Base-by-base conservation (phyloP, 2,797 vertebrate species). In the Clarias laeviceps region DNA sequence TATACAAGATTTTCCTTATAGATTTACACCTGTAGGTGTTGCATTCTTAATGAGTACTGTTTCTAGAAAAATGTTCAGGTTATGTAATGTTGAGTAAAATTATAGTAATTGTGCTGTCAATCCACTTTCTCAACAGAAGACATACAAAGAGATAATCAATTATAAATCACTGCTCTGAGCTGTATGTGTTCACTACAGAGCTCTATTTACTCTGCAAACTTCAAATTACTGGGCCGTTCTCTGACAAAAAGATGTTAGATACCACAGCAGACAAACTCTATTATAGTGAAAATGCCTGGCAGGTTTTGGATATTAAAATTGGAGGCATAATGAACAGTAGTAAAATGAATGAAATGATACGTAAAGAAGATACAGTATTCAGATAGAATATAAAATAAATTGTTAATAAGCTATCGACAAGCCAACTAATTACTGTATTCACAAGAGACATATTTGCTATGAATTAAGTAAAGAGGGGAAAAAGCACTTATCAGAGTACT, bases 131-230 rank as follows among this genome's bases (percentile, higher is more conserved):
- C 34, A 50, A 80, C 40, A 29, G 8, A 64, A 80, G 59, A 24
- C 22, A 79, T n/a, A 40, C 12, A 79, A 62, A 62, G 37, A 65
- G 78, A 64, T 80, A 50, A 80, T 65, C 66, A 80, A 66, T 66
- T 62, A 80, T 78, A 24, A 78, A 59, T 78, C 32, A 78, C 57
- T 78, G 29, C 76, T 78, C 32, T 78, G 20, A 78, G n/a, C 37
- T 37, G 57, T 57, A 77, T 78, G 57, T 78, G 29, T 78, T 78
- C 56, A 78, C 20, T 78, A 78, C 27, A 66, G n/a, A 66, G 40
- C 40, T 3, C n/a, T 65, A 80, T 80, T 66, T 66, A 66, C n/a
- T 80, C 15, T 20, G 37, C 40, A 80, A 80, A 65, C 78, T 29
- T 17, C 12, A 78, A 78, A 78, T 78, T 61, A 78, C 11, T n/a